These are phyloP conservation scores for Drosophila ambigua DNA, from an alignment of 1,140 invertebrate species.

Conservation along the genomic window DNA sequence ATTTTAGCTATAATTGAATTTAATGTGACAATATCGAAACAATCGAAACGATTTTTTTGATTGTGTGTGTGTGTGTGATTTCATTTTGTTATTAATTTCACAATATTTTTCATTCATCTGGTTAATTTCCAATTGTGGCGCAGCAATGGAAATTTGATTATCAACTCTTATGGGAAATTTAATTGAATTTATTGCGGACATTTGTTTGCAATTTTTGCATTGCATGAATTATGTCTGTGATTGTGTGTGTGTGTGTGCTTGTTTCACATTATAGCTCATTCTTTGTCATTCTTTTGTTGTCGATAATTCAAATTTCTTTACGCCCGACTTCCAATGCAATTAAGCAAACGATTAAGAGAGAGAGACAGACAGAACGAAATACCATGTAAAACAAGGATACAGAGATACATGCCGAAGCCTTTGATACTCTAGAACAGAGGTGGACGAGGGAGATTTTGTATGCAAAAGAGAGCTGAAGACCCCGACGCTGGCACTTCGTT, in stretches of 20 bases:
- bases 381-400: neutral
- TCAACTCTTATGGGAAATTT: constrained; percentile 59
- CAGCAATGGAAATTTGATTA: constrained; percentile 53
- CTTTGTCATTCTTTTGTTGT: constrained; percentile 15
- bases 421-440: too few species aligned
- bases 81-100: constrained; percentile 31
- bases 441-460: too few species aligned
- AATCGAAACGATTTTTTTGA: neutral
- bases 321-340: constrained; percentile 71
- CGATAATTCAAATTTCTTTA: constrained; percentile 62
- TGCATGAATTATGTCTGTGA: neutral
- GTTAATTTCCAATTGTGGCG: constrained; percentile 18
- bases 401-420: neutral
- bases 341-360: constrained; percentile 45
- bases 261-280: neutral
- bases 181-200: constrained; percentile 64
- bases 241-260: neutral
- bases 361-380: too few species aligned
- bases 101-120: constrained; percentile 30
- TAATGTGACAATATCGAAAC: neutral
- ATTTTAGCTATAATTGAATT: constrained; percentile 36
- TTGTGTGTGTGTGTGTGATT: neutral
- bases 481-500: too few species aligned
- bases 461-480: too few species aligned
- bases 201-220: constrained; percentile 37